Conservation (phyloP, 2,888 invertebrate genomes). For the Nymphalis polychloros region DNA sequence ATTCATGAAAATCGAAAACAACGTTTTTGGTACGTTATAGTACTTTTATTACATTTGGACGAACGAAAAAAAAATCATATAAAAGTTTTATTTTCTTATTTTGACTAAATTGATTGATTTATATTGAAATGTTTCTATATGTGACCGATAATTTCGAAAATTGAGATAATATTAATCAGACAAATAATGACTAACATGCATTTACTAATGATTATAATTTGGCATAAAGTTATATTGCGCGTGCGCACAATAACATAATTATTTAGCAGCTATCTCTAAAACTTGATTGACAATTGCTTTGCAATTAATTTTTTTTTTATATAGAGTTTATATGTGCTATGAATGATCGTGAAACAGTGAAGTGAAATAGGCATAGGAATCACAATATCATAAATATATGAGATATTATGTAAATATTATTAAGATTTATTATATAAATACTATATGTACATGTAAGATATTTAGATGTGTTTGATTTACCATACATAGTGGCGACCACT, state of each 20-base stretch:
- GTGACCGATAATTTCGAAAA: too few relatives aligned
- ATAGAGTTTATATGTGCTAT: background rate
- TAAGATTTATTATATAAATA: constrained; percentile 67
- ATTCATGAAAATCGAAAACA: too few relatives aligned
- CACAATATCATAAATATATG: constrained; percentile 53
- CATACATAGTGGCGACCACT: constrained; percentile 53
- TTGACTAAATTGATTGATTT: too few relatives aligned
- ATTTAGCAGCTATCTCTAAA: background rate
- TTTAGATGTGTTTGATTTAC: constrained; percentile 75
- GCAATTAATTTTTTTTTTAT: too few relatives aligned
- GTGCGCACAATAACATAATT: constrained; percentile 6
- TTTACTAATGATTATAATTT: background rate
- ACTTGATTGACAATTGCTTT: background rate
- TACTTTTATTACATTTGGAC: too few relatives aligned
- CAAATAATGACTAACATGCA: background rate
- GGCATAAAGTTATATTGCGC: background rate
- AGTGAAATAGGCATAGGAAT: constrained; percentile 29
- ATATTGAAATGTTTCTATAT: too few relatives aligned
- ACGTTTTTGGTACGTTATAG: too few relatives aligned
- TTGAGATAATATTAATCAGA: too few relatives aligned
- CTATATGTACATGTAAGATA: constrained; percentile 69
- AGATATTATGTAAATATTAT: constrained; percentile 67
- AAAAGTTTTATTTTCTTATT: too few relatives aligned
- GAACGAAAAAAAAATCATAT: too few relatives aligned
- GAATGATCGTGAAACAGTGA: background rate